Evolutionary conservation across 2,888 invertebrate genomes (phyloP).

Genomic region (Minunthozetes semirufus): DNA sequence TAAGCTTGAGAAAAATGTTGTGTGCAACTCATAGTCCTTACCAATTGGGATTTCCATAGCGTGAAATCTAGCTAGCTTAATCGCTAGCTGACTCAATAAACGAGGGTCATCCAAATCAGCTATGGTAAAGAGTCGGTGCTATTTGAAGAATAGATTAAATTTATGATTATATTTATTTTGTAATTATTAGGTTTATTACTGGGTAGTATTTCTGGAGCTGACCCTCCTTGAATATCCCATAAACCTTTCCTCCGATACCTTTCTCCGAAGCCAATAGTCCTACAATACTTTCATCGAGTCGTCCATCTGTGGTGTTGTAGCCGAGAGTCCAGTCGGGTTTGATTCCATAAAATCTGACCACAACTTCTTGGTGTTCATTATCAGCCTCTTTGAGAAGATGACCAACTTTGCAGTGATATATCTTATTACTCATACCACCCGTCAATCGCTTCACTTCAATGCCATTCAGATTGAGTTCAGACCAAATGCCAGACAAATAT

Average conservation of each 20-base stretch:
- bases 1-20: too few species aligned
- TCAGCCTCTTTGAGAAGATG: not conserved
- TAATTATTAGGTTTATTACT: not conserved
- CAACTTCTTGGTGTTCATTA: constrained; percentile 18
- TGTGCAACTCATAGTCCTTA: too few species aligned
- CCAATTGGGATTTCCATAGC: too few species aligned
- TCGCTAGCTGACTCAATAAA: too few species aligned
- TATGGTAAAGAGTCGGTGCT: too few species aligned
- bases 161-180: not conserved
- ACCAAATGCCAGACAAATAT: constrained; percentile 1
- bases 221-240: constrained; percentile 91
- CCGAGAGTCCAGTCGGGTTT: not conserved
- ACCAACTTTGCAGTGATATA: not conserved
- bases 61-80: too few species aligned
- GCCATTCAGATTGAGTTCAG: not conserved
- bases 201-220: constrained; percentile 76
- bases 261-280: not conserved
- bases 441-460: not conserved
- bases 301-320: not conserved
- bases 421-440: constrained; percentile 30
- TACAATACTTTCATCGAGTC: not conserved
- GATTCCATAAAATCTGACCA: constrained; percentile 1
- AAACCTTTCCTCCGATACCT: constrained; percentile 75
- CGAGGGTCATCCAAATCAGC: too few species aligned
- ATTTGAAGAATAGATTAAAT: constrained; percentile 49